These are phyloP conservation scores for Tholera decimalis DNA, from an alignment of 2,888 invertebrate genomes.

Conservation along the genomic window DNA sequence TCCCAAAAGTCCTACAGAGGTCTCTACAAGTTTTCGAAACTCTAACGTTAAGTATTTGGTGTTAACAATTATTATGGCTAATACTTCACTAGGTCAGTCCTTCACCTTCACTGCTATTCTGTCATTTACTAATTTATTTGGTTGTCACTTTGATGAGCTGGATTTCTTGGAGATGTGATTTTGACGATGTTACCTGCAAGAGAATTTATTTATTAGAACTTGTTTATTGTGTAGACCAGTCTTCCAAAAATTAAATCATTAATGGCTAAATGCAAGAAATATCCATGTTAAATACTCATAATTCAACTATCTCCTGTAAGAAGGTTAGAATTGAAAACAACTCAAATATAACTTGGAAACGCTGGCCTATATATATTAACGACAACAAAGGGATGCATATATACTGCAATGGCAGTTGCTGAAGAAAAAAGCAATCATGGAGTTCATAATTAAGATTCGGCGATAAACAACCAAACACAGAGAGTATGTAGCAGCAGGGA, in stretches of 20 bases:
- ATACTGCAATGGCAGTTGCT: too few species aligned
- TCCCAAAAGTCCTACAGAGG: constrained; percentile 72
- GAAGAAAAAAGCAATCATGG: too few species aligned
- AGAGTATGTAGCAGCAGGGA: too few species aligned
- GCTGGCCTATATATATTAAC: too few species aligned
- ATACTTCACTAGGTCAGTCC: constrained; percentile 66
- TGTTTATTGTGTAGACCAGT: neutral
- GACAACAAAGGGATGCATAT: too few species aligned
- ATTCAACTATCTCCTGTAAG: too few species aligned
- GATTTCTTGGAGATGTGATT: constrained; percentile 59
- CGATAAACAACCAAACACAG: too few species aligned
- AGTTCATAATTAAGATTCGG: too few species aligned
- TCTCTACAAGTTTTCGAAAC: constrained; percentile 64
- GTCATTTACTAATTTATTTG: constrained; percentile 39
- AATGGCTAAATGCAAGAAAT: neutral
- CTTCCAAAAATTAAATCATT: neutral
- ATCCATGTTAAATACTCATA: too few species aligned
- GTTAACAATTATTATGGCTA: constrained; percentile 73
- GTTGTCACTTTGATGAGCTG: constrained; percentile 38
- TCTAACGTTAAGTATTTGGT: constrained; percentile 73
- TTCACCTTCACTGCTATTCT: constrained; percentile 52
- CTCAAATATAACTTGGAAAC: too few species aligned
- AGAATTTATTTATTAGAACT: neutral
- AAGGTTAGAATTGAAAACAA: too few species aligned
- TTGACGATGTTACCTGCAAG: constrained; percentile 34